Conservation (phyloP, 2,113 vertebrate species). For the Anoplopoma fimbria region DNA sequence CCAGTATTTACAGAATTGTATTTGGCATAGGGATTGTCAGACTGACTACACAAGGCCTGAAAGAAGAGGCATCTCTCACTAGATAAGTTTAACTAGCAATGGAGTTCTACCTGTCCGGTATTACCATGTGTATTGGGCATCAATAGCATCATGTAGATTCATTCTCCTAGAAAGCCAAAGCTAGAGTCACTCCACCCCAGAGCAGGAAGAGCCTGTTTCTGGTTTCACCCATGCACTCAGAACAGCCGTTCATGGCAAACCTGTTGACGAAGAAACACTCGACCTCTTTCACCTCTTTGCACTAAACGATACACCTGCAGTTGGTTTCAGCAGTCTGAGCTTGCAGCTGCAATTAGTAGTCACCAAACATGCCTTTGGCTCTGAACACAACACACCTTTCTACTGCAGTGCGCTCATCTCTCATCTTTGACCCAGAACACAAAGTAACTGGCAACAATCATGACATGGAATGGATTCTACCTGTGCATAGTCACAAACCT, state of each 20-base stretch:
- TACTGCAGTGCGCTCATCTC: background rate
- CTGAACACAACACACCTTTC: background rate
- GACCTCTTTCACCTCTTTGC: background rate
- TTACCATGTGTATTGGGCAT: background rate
- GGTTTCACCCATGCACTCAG: background rate
- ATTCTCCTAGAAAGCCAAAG: background rate
- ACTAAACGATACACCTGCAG: background rate
- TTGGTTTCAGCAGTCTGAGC: background rate
- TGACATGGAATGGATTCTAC: background rate
- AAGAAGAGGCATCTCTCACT: background rate
- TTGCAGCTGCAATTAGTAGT: background rate
- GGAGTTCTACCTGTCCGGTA: background rate
- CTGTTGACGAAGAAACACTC: background rate
- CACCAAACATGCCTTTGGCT: background rate
- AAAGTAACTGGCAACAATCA: background rate
- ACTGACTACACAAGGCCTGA: background rate
- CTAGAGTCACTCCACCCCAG: background rate
- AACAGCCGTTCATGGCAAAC: background rate
- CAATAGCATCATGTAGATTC: background rate
- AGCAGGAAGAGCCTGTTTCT: slow-evolving; percentile 39
- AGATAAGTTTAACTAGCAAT: background rate
- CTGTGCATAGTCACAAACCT: background rate
- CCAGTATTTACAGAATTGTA: background rate
- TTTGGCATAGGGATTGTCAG: background rate
- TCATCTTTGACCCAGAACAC: background rate